Conservation (phyloP, 1,140 invertebrate genomes). For the Philotrypesis tridentata region DNA sequence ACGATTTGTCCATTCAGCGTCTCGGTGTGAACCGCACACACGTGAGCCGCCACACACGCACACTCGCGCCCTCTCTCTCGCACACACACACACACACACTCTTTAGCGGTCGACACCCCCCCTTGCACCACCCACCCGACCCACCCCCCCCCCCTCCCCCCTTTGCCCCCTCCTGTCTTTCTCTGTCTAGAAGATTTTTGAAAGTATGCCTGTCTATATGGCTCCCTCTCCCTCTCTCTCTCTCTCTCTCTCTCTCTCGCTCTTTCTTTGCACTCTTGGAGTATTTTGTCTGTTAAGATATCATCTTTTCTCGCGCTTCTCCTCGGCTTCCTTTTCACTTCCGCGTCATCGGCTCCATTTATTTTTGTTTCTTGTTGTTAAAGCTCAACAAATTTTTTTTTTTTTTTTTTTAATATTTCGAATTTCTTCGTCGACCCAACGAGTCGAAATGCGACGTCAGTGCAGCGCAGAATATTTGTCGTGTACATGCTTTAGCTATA, state of each 20-base stretch:
- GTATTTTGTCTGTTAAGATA: neutral
- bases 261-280: neutral
- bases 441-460: no score
- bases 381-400: no score
- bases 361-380: neutral
- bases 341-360: conserved; percentile 1
- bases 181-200: conserved; percentile 19
- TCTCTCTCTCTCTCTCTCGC: neutral
- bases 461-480: no score
- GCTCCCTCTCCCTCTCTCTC: neutral
- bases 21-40: conserved; percentile 5
- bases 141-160: neutral
- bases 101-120: conserved; percentile 42
- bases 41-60: conserved; percentile 19
- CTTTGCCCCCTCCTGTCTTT: neutral
- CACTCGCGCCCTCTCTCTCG: conserved; percentile 19
- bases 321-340: neutral
- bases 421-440: neutral
- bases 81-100: conserved; percentile 2
- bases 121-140: no score
- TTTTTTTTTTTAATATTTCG: neutral
- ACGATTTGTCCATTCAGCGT: conserved; percentile 12
- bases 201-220: neutral
- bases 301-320: neutral
- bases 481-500: no score